phyloP scores from a whole-genome alignment of 2,888 invertebrate genomes.

The Pyrrhia umbra region DNA sequence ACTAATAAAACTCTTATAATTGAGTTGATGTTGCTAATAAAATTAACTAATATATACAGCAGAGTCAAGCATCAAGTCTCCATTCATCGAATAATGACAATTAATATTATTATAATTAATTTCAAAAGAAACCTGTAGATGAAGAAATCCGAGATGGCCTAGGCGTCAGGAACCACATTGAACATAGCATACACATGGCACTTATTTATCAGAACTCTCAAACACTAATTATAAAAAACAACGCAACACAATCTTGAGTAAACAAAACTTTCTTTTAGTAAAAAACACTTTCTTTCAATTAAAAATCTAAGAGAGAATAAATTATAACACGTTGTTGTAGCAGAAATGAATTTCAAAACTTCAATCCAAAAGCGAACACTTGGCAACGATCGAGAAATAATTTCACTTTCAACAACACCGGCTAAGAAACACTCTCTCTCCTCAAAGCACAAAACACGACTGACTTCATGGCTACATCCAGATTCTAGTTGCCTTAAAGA shows the following conservation, averaged over 20 bases:
- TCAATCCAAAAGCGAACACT: constrained; percentile 5
- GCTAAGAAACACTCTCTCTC: neutral
- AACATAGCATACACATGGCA: neutral
- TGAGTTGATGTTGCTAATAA: no score
- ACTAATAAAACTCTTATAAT: no score
- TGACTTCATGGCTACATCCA: constrained; percentile 9
- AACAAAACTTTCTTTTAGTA: neutral
- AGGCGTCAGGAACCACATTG: neutral
- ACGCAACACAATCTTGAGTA: constrained; percentile 22
- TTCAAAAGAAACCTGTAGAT: neutral
- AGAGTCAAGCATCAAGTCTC: no score
- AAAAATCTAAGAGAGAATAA: neutral
- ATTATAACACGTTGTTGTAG: neutral
- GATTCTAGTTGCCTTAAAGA: constrained; percentile 1
- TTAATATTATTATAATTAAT: no score
- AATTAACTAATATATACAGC: neutral
- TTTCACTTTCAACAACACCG: constrained; percentile 10
- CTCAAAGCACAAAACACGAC: constrained; percentile 4
- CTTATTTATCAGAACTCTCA: neutral
- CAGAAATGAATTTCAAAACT: neutral
- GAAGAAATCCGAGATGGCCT: neutral
- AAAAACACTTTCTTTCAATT: neutral
- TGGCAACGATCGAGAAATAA: constrained; percentile 24
- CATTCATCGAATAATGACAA: no score
- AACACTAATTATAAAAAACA: constrained; percentile 37